phyloP scores from a whole-genome alignment of 2,113 vertebrate genomes.

The Ochotona princeps region DNA sequence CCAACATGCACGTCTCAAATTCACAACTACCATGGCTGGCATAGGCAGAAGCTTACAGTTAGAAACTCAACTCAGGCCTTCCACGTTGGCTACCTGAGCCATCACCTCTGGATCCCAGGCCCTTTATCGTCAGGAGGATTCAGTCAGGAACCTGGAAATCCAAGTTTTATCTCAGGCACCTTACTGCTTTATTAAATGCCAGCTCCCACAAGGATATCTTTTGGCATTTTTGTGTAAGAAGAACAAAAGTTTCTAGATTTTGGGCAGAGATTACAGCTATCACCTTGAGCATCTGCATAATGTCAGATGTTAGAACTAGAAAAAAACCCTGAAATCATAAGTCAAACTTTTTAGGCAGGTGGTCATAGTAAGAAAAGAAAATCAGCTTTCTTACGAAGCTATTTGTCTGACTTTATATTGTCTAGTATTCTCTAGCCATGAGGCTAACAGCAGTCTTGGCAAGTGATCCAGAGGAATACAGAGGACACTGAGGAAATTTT shows the following conservation, averaged over 20 bases:
- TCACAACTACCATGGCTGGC: too few species aligned
- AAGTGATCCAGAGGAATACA: background rate
- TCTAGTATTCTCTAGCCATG: background rate
- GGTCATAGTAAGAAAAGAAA: background rate
- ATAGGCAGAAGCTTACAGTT: too few species aligned
- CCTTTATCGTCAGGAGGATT: too few species aligned
- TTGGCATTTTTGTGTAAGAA: constrained; percentile 20
- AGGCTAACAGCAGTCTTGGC: background rate
- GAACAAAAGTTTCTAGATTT: constrained; percentile 30
- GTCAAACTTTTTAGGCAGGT: background rate
- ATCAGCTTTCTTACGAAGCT: background rate
- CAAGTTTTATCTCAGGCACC: too few species aligned
- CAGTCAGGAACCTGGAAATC: too few species aligned
- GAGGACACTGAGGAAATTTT: background rate
- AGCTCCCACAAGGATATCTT: background rate
- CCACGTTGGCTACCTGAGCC: too few species aligned
- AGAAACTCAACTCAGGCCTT: too few species aligned
- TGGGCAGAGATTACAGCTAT: constrained; percentile 5
- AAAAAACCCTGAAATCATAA: constrained; percentile 5
- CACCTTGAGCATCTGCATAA: constrained; percentile 2
- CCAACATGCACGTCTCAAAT: too few species aligned
- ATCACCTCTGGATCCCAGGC: too few species aligned
- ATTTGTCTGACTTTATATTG: background rate
- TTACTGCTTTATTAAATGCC: too few species aligned
- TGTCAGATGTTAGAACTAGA: constrained; percentile 42